These are phyloP conservation scores for Oxyura jamaicensis DNA, from an alignment of 2,113 vertebrate genomes.

Conservation along the genomic window DNA sequence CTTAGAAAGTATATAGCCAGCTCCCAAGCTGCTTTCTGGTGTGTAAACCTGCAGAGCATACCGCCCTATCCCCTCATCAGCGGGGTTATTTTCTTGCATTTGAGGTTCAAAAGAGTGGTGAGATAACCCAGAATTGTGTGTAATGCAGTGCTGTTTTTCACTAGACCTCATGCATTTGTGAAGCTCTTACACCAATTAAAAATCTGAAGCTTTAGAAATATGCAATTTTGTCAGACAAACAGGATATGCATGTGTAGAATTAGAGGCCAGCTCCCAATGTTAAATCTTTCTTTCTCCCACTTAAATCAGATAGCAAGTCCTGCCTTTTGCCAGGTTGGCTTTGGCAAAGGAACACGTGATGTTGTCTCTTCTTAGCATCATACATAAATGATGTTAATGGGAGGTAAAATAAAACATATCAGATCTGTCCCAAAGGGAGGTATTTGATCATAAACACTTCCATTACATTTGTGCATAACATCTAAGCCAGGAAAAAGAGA, in stretches of 20 bases:
- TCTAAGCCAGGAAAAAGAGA: background rate
- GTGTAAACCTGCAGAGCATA: background rate
- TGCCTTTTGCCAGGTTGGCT: background rate
- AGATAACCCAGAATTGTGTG: background rate
- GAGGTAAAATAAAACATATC: background rate
- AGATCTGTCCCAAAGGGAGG: background rate
- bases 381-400: background rate
- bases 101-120: background rate
- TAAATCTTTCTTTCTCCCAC: background rate
- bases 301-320: background rate
- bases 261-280: background rate
- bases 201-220: background rate
- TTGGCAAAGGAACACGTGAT: background rate
- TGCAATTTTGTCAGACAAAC: background rate
- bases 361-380: background rate
- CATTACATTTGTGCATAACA: background rate
- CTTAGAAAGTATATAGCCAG: background rate
- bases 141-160: background rate
- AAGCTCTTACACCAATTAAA: background rate
- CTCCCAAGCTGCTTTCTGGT: slow-evolving; percentile 10
- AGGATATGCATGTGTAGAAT: background rate
- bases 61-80: background rate
- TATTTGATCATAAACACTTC: background rate
- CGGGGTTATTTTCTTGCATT: background rate
- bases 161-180: background rate